phyloP scores from a whole-genome alignment of 2,888 invertebrate genomes.

The Chesias legatella region DNA sequence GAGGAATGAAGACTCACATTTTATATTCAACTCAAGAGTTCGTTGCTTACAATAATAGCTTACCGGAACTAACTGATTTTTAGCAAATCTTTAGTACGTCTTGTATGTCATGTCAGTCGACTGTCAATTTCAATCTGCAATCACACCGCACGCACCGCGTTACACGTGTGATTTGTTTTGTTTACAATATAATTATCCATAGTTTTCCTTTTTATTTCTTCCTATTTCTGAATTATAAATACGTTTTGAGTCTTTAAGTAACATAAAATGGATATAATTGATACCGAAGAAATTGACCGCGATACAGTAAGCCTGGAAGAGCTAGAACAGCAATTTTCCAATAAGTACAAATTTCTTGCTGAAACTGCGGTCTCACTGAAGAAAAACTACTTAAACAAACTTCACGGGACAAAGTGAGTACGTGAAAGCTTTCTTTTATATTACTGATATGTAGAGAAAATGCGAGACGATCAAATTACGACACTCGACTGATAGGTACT shows the following conservation, averaged over 20 bases:
- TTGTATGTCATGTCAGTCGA: too few species aligned
- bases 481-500: too few species aligned
- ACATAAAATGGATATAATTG: conserved; percentile 61
- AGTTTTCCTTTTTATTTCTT: not conserved
- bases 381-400: conserved; percentile 81
- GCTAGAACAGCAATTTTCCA: conserved; percentile 53
- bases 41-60: not conserved
- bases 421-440: not conserved
- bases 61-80: too few species aligned
- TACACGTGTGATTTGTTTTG: conserved; percentile 3
- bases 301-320: conserved; percentile 51
- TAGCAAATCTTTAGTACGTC: too few species aligned
- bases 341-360: conserved; percentile 52
- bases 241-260: not conserved
- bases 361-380: conserved; percentile 78
- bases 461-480: too few species aligned
- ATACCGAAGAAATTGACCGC: conserved; percentile 58
- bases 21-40: too few species aligned
- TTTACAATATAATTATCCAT: conserved; percentile 4
- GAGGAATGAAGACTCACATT: too few species aligned
- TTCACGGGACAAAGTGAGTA: conserved; percentile 80
- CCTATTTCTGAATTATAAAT: too few species aligned
- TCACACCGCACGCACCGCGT: too few species aligned
- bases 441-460: not conserved
- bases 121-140: too few species aligned